Percentiles rank a stretch among this genome's conserved stretches.
Conservation (phyloP, 1,140 invertebrate genomes). For the Pachyrhynchus sulphureomaculatus region DNA sequence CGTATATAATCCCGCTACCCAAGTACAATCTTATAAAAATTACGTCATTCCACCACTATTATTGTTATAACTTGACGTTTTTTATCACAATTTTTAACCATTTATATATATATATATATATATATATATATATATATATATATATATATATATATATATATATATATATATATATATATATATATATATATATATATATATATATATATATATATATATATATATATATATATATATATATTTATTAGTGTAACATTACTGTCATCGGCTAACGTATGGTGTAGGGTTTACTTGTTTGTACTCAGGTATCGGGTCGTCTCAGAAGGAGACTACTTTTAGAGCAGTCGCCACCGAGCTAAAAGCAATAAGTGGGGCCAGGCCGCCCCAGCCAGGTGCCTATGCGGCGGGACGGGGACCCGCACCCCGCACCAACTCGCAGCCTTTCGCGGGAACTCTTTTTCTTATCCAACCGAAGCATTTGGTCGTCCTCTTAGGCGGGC, state of each 20-base stretch:
- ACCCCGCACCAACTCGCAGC: slow-evolving; percentile 28
- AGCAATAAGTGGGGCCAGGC: slow-evolving; percentile 27
- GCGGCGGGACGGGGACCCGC: slow-evolving; percentile 24
- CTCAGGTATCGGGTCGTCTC: slow-evolving; percentile 10
- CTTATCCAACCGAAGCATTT: slow-evolving; percentile 29
- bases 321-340: slow-evolving; percentile 7
- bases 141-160: too few species aligned
- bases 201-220: too few species aligned
- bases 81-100: too few species aligned
- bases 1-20: slow-evolving; percentile 13
- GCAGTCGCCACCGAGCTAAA: slow-evolving; percentile 25
- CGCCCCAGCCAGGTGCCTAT: slow-evolving; percentile 24
- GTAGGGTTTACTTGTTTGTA: slow-evolving; percentile 3
- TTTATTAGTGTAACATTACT: too few species aligned
- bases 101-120: too few species aligned
- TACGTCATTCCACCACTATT: neutral
- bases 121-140: too few species aligned
- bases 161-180: too few species aligned
- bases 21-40: neutral
- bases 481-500: slow-evolving; percentile 22
- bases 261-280: too few species aligned
- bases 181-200: too few species aligned
- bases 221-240: too few species aligned
- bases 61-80: neutral
- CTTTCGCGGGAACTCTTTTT: slow-evolving; percentile 29